phyloP scores from a whole-genome alignment of 2,888 invertebrate genomes.

The Drosophila paracracens region DNA sequence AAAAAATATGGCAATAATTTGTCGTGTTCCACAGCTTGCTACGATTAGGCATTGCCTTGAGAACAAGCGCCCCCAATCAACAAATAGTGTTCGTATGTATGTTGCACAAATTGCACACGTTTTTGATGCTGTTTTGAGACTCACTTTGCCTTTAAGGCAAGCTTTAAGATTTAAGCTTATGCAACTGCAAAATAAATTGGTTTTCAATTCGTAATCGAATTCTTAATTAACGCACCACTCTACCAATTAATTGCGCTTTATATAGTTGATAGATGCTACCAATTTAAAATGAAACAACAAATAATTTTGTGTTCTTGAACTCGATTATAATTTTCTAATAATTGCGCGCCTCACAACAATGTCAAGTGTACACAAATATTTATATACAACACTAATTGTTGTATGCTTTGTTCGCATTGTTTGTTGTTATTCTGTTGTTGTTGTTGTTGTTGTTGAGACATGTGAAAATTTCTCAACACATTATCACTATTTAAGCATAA shows the following conservation, averaged over 20 bases:
- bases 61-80: conserved; percentile 46
- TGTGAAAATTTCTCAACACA: conserved; percentile 53
- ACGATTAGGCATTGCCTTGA: conserved; percentile 41
- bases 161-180: neutral
- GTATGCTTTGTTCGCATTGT: conserved; percentile 28
- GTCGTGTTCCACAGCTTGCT: conserved; percentile 36
- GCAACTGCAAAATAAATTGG: conserved; percentile 29
- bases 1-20: conserved; percentile 38
- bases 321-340: conserved; percentile 65
- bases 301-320: conserved; percentile 63
- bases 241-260: conserved; percentile 76
- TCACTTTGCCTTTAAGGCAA: conserved; percentile 57
- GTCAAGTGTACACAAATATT: conserved; percentile 60
- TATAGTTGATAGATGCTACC: conserved; percentile 59
- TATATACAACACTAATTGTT: conserved; percentile 54
- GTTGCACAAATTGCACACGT: conserved; percentile 34
- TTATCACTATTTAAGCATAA: conserved; percentile 42
- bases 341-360: conserved; percentile 59
- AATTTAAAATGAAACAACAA: conserved; percentile 8
- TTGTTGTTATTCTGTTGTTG: conserved; percentile 3
- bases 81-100: conserved; percentile 3
- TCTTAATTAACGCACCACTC: conserved; percentile 18
- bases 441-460: conserved; percentile 12
- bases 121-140: conserved; percentile 24
- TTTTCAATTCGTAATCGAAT: conserved; percentile 17